Evolutionary conservation across 2,797 vertebrate species (phyloP), one percentile per base, ranked within the genome.

Genomic region (Percopsis omiscomaycus): DNA sequence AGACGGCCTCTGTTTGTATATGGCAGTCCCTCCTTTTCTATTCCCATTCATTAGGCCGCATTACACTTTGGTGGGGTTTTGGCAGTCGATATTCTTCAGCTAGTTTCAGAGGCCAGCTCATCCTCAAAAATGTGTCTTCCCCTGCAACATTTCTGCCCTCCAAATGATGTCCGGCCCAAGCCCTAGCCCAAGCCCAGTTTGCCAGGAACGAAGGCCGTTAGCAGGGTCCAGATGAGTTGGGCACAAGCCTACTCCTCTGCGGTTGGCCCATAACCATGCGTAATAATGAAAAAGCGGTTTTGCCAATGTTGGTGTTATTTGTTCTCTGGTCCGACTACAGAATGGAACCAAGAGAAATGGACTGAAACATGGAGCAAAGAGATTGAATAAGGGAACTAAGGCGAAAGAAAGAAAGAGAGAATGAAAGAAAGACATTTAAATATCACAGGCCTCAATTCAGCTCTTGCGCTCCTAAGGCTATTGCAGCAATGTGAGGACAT

Each of bases 1-100:
- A 87, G 82, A 80, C 74, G 69, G 84, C 53, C 65, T 75, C 64
- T 80, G 81, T 89, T 89, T 85, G 82, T 74, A 79, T 86, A 71
- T 74, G 79, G 69, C 76, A 75, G 75, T 76, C 57, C 16, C 76
- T 86, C 74, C 69, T 84, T 79, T 79, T 66, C 64, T 79, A 84
- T 88, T 87, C 84, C 57, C 73, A 80, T 85, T 86, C 81, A 86
- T 84, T 88, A 85, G 30, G 64, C 63, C 64, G 66, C 76, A 78
- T 84, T 76, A 78, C 78, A 88, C 73, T 77, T 79, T 77, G 73
- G 75, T 81, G 2, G 78, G 76, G 79, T 77, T 83, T 82, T 74
- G 69, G 72, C 64, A 81, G 80, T 56, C 58, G 3, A 64, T 72
- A 54, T 69, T 73, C 81, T 69, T 68, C 15, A 8, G 16, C 22